Conservation (phyloP, 2,888 invertebrate genomes). For the Thera britannica region DNA sequence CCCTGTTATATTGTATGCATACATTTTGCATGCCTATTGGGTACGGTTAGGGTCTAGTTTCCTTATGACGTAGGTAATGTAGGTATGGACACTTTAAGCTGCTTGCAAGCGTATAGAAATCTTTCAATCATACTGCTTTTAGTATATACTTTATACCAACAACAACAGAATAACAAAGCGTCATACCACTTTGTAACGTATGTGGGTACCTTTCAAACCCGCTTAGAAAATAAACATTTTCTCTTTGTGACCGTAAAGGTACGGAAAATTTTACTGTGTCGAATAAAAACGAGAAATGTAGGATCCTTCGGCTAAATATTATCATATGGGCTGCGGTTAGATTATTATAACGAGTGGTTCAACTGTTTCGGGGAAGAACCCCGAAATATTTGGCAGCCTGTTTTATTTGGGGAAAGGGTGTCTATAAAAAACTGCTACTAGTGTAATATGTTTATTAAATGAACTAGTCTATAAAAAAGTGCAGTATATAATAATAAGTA, state of each 20-base stretch:
- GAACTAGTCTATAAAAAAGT: too few species aligned
- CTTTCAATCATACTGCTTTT: conserved; percentile 2
- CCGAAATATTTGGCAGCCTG: conserved; percentile 33
- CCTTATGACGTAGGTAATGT: too few species aligned
- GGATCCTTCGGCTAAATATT: conserved; percentile 45
- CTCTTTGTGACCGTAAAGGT: conserved; percentile 41
- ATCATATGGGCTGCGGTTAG: conserved; percentile 40
- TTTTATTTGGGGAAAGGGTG: conserved; percentile 32
- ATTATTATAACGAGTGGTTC: conserved; percentile 43
- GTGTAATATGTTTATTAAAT: conserved; percentile 3
- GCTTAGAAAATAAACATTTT: conserved; percentile 59
- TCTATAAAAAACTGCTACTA: conserved; percentile 1
- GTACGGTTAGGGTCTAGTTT: too few species aligned
- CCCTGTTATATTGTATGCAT: too few species aligned
- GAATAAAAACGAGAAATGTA: conserved; percentile 44
- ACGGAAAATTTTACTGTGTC: conserved; percentile 42
- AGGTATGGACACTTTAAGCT: background rate
- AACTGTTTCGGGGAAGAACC: conserved; percentile 36
- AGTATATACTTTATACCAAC: conserved; percentile 5
- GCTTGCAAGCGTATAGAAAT: background rate
- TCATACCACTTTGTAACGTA: conserved; percentile 66
- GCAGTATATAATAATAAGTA: background rate
- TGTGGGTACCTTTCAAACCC: conserved; percentile 46
- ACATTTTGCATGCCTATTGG: too few species aligned
- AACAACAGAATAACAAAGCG: conserved; percentile 48